Evolutionary conservation across 2,113 vertebrate species (phyloP), one percentile per base, ranked within the genome.

Genomic region (Calypte anna): DNA sequence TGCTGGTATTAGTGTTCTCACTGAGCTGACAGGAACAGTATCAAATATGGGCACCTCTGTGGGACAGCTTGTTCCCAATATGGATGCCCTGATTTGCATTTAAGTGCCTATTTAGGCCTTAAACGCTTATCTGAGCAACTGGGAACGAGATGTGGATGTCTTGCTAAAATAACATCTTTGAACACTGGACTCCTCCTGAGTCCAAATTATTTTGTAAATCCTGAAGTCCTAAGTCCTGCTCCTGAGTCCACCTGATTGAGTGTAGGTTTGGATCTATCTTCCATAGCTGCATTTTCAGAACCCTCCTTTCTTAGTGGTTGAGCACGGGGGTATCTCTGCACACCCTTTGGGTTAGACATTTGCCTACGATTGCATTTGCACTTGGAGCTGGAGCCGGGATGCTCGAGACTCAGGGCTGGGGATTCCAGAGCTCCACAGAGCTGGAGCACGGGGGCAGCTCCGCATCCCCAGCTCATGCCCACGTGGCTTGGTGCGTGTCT

Each of bases 31-130:
- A 84, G 50, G 83, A 88, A 67, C 46, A 40, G 31, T 67, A 59
- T 72, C 85, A 75, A 90, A 90, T 12, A 83, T 1, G 36, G 57
- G 36, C 62, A 83, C 64, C 62, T 87, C 78, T 20, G 74, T 51
- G 51, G 77, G 88, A 64, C 85, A 78, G 76, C 61, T 80, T 78
- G 72, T 50, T 88, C 93, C 85, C 82, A 64, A 23, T 76, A 77
- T 1, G 33, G 73, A 86, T 86, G 48, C 61, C 61, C 62, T 25
- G 50, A 89, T 91, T 83, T 92, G 77, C 73, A 94, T 87, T 68
- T 78, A 83, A 94, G 64, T 36, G 53, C 44, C 85, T 88, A 82
- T 83, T 94, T 93, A 88, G 91, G 57, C 69, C 68, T 83, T 82
- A 86, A 68, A 81, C 54, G 73, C 44, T 91, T 75, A 88, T 82